Percentiles rank a stretch among this genome's conserved stretches.
phyloP scores from a whole-genome alignment of 2,888 invertebrate genomes.

The Agriotes lineatus region DNA sequence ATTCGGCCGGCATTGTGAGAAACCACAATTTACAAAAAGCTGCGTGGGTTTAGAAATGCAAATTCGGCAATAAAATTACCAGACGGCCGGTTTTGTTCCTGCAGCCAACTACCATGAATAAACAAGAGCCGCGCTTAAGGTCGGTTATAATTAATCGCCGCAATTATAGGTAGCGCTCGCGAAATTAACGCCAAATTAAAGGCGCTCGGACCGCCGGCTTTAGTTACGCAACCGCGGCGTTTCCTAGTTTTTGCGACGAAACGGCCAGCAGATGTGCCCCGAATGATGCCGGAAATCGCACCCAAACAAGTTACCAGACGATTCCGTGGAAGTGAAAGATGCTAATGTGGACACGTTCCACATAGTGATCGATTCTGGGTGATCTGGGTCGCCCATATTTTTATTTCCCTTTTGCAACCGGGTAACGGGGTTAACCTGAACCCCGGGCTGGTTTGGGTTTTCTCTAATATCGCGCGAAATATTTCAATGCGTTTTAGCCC shows the following conservation, averaged over 20 bases:
- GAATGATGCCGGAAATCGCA: conserved; percentile 9
- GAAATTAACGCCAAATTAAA: conserved; percentile 4
- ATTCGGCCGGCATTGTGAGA: conserved; percentile 18
- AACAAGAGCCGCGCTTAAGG: neutral
- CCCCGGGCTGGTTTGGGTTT: too few species aligned
- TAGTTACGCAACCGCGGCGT: neutral
- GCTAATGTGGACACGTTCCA: conserved; percentile 1
- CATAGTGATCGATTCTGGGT: conserved; percentile 19
- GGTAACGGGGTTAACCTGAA: too few species aligned
- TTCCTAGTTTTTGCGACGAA: neutral
- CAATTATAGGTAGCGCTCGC: conserved; percentile 2
- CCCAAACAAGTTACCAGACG: conserved; percentile 5
- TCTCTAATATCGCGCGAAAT: too few species aligned
- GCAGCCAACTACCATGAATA: neutral
- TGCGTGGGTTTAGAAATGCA: conserved; percentile 32
- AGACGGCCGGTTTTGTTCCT: neutral
- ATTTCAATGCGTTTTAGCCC: too few species aligned
- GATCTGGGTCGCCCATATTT: conserved; percentile 14
- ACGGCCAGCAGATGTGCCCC: neutral
- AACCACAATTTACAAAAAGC: conserved; percentile 28
- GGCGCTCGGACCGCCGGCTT: neutral
- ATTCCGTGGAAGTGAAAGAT: conserved; percentile 24
- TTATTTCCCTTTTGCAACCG: neutral
- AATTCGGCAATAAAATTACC: conserved; percentile 23
- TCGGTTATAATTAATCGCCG: neutral